phyloP scores from a whole-genome alignment of 1,140 invertebrate species.

The Lordiphosa stackelbergi region DNA sequence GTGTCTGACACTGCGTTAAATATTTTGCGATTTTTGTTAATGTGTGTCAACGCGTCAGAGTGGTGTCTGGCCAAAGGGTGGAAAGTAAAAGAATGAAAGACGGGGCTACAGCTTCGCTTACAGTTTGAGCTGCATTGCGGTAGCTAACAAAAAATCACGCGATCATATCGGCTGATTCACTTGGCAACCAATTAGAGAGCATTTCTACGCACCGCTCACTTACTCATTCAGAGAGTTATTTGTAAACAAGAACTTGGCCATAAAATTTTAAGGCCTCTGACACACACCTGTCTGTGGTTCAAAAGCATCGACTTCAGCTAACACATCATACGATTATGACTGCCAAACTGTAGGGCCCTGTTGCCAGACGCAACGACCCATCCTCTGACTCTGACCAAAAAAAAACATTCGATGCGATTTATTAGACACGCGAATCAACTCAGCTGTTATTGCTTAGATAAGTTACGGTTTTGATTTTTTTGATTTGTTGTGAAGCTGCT shows the following conservation, averaged over 20 bases:
- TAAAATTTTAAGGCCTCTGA: too few relatives aligned
- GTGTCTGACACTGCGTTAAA: constrained; percentile 30
- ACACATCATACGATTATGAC: constrained; percentile 57
- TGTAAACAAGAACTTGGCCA: too few relatives aligned
- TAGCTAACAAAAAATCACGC: constrained; percentile 50
- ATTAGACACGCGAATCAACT: constrained; percentile 51
- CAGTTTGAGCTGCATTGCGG: constrained; percentile 34
- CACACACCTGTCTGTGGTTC: background rate
- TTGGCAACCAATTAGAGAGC: constrained; percentile 56
- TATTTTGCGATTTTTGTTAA: constrained; percentile 3
- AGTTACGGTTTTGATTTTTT: constrained; percentile 18
- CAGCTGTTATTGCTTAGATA: constrained; percentile 57
- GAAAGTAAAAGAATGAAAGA: constrained; percentile 1
- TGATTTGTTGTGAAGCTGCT: constrained; percentile 17
- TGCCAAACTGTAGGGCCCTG: constrained; percentile 48
- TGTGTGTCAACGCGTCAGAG: constrained; percentile 42
- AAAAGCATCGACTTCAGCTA: constrained; percentile 14
- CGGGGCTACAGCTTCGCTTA: constrained; percentile 6
- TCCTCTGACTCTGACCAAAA: constrained; percentile 19
- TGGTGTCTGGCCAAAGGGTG: constrained; percentile 13
- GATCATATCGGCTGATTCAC: constrained; percentile 63
- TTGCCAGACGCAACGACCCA: background rate
- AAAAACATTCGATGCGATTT: constrained; percentile 62
- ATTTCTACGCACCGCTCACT: constrained; percentile 17
- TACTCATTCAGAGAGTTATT: constrained; percentile 1